These are phyloP conservation scores for Nineta flava DNA, from an alignment of 2,888 invertebrate species.

Conservation along the genomic window DNA sequence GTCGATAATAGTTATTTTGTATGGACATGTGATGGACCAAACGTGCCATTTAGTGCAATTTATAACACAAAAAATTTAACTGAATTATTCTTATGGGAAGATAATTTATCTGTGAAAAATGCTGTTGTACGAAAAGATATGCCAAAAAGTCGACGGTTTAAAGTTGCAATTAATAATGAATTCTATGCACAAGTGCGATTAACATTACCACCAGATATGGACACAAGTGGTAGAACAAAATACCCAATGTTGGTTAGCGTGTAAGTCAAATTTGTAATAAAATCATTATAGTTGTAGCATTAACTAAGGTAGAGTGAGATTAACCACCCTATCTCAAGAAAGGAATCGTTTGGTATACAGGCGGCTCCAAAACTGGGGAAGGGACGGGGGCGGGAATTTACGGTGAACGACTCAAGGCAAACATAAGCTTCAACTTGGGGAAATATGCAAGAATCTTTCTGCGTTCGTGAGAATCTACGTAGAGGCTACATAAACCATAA, in stretches of 20 bases:
- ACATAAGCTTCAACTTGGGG: too few relatives aligned
- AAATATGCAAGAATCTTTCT: too few relatives aligned
- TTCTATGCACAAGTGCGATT: constrained; percentile 58
- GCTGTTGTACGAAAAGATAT: constrained; percentile 31
- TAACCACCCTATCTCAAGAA: too few relatives aligned
- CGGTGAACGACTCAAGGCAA: too few relatives aligned
- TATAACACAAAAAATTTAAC: constrained; percentile 33
- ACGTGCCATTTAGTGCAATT: constrained; percentile 55
- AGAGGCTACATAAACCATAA: too few relatives aligned
- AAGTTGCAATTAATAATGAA: constrained; percentile 39
- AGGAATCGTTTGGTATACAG: too few relatives aligned
- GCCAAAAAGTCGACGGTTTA: constrained; percentile 45
- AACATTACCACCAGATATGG: constrained; percentile 55
- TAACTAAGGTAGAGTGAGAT: not conserved
- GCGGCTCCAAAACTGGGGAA: too few relatives aligned
- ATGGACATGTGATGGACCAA: constrained; percentile 71
- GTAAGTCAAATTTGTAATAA: constrained; percentile 34
- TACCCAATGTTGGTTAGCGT: constrained; percentile 75
- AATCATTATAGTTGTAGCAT: too few relatives aligned
- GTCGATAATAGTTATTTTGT: constrained; percentile 47
- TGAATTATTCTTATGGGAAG: constrained; percentile 43
- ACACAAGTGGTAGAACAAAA: constrained; percentile 46
- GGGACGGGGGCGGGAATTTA: too few relatives aligned
- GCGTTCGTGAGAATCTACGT: too few relatives aligned
- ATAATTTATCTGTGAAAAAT: constrained; percentile 38